phyloP scores from a whole-genome alignment of 2,797 vertebrate species.

The Micromesistius poutassou region DNA sequence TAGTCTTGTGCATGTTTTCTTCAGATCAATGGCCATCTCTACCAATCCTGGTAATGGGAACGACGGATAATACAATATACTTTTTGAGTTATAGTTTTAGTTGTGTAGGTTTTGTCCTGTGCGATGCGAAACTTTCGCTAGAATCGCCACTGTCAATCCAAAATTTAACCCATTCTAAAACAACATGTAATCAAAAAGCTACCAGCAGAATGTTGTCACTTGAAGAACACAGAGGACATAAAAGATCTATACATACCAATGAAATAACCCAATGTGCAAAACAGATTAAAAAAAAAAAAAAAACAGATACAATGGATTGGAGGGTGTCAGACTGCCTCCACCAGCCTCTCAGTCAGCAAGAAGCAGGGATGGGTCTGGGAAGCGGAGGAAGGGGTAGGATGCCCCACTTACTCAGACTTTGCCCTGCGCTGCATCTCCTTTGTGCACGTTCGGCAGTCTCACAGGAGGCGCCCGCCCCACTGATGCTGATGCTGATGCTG shows the following conservation, averaged over 20 bases:
- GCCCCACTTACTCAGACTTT: conserved; percentile 73
- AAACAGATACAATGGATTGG: conserved; percentile 4
- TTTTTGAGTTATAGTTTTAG: background rate
- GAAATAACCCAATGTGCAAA: background rate
- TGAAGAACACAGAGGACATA: background rate
- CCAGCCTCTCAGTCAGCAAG: conserved; percentile 7
- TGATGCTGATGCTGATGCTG: conserved; percentile 29
- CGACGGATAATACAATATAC: background rate
- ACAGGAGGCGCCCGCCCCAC: conserved; percentile 54
- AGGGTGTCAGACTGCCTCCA: conserved; percentile 5
- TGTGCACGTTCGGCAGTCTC: conserved; percentile 48
- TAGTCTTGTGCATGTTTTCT: conserved; percentile 35
- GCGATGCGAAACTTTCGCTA: background rate
- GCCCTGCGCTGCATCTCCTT: conserved; percentile 76
- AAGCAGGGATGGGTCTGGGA: background rate
- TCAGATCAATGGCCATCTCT: conserved; percentile 24
- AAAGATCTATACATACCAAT: background rate
- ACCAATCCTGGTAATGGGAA: background rate
- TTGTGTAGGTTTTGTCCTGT: background rate
- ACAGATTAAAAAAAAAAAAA: too few relatives aligned
- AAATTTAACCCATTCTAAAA: background rate
- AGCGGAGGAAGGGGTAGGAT: conserved; percentile 28
- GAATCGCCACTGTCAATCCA: background rate
- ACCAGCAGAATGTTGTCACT: background rate
- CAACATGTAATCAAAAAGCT: background rate